These are phyloP conservation scores for Equus przewalskii DNA, from an alignment of 2,113 vertebrate genomes.

Conservation along the genomic window DNA sequence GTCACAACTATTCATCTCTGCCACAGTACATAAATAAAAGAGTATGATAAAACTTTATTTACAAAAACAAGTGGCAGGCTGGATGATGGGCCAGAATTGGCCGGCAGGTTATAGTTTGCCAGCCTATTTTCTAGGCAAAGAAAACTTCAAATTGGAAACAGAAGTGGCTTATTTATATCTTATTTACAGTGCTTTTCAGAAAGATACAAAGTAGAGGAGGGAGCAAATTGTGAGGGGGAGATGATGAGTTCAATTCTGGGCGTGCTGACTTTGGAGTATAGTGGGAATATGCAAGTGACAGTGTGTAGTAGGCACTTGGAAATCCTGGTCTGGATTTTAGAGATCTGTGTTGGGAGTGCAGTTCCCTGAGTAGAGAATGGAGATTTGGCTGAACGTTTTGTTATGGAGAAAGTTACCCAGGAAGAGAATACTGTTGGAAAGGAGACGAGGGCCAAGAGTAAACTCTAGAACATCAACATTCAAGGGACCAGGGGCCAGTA, in stretches of 20 bases:
- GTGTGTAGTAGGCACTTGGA: neutral
- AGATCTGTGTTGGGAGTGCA: neutral
- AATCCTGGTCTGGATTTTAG: slow-evolving; percentile 21
- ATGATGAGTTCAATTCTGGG: neutral
- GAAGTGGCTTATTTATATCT: neutral
- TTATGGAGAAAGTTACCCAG: neutral
- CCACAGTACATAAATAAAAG: neutral
- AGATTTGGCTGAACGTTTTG: neutral
- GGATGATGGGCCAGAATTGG: neutral
- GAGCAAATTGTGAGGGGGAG: neutral
- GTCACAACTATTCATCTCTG: neutral
- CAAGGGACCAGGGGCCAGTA: neutral
- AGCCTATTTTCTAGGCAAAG: neutral
- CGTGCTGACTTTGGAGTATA: neutral
- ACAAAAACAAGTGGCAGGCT: neutral
- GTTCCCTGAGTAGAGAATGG: neutral
- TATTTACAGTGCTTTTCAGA: slow-evolving; percentile 9
- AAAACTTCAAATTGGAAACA: neutral
- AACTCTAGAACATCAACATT: neutral
- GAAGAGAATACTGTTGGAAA: neutral
- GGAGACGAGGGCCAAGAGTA: neutral
- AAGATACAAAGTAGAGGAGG: neutral
- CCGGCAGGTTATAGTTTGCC: neutral
- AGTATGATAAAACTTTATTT: neutral
- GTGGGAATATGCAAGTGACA: neutral